Percentiles rank a stretch among this genome's conserved stretches.
Conservation (phyloP, 2,888 invertebrate genomes). For the Phytoseiulus persimilis region DNA sequence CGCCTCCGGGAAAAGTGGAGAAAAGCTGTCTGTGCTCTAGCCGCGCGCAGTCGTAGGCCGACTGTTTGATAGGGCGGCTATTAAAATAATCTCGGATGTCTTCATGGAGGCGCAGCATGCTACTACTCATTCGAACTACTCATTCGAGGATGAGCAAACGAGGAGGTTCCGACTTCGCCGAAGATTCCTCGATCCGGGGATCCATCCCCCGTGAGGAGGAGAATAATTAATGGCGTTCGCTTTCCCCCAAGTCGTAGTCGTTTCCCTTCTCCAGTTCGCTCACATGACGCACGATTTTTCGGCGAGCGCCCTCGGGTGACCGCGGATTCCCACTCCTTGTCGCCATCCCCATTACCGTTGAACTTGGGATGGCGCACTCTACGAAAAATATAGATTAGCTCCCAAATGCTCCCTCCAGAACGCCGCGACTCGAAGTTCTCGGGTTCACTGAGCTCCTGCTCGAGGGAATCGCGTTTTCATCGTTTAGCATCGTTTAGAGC, state of each 20-base stretch:
- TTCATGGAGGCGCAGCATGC: not conserved
- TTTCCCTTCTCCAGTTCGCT: not conserved
- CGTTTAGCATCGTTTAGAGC: no score
- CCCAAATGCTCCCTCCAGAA: no score
- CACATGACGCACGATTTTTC: not conserved
- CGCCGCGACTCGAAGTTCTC: no score
- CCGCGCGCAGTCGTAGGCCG: not conserved
- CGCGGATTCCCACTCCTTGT: no score
- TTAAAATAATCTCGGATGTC: not conserved
- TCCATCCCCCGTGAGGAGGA: not conserved
- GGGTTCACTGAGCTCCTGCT: no score
- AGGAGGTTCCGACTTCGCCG: not conserved
- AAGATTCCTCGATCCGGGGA: not conserved
- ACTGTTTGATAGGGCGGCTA: not conserved
- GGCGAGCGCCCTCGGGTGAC: no score
- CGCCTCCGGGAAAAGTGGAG: not conserved
- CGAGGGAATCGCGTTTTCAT: no score
- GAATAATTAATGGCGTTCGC: not conserved
- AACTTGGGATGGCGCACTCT: no score
- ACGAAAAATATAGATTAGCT: no score
- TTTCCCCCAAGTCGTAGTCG: not conserved
- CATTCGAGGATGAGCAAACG: not conserved
- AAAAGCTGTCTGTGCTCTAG: not conserved
- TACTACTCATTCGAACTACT: not conserved
- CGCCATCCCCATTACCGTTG: no score